A percentile compares a stretch with the other conserved stretches of the same genome.
These are phyloP conservation scores for Agrilus cyanescens DNA, from an alignment of 2,888 invertebrate genomes.

Conservation along the genomic window DNA sequence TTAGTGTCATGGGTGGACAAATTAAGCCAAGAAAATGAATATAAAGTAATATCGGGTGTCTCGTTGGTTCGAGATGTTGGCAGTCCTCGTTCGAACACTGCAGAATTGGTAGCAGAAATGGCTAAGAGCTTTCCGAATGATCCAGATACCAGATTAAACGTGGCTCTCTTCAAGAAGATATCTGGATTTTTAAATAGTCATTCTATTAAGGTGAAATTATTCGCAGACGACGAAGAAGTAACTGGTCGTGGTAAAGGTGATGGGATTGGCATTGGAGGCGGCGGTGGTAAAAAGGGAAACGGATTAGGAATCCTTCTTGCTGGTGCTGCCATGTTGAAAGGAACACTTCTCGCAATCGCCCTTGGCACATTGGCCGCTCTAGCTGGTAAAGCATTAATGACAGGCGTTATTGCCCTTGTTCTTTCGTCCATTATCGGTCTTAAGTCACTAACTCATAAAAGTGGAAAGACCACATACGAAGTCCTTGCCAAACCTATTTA, in stretches of 20 bases:
- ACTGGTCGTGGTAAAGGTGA: constrained; percentile 46
- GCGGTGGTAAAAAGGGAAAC: constrained; percentile 33
- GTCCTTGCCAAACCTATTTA: constrained; percentile 65
- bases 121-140: constrained; percentile 59
- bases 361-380: constrained; percentile 57
- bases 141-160: constrained; percentile 60
- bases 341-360: constrained; percentile 58
- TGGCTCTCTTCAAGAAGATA: constrained; percentile 53
- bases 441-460: constrained; percentile 49
- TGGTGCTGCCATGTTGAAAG: constrained; percentile 43
- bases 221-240: constrained; percentile 43
- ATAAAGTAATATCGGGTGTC: constrained; percentile 55
- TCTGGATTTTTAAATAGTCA: constrained; percentile 57
- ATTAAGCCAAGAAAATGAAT: constrained; percentile 50
- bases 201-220: constrained; percentile 53
- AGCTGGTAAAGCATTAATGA: constrained; percentile 66
- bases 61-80: constrained; percentile 50
- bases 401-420: constrained; percentile 60
- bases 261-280: constrained; percentile 32
- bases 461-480: constrained; percentile 62
- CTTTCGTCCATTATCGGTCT: constrained; percentile 58
- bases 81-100: constrained; percentile 36
- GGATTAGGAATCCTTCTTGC: constrained; percentile 31
- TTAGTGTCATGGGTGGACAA: constrained; percentile 59
- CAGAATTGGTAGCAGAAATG: constrained; percentile 56